Conservation (phyloP, 2,113 vertebrate genomes). For the Chaetops frenatus region DNA sequence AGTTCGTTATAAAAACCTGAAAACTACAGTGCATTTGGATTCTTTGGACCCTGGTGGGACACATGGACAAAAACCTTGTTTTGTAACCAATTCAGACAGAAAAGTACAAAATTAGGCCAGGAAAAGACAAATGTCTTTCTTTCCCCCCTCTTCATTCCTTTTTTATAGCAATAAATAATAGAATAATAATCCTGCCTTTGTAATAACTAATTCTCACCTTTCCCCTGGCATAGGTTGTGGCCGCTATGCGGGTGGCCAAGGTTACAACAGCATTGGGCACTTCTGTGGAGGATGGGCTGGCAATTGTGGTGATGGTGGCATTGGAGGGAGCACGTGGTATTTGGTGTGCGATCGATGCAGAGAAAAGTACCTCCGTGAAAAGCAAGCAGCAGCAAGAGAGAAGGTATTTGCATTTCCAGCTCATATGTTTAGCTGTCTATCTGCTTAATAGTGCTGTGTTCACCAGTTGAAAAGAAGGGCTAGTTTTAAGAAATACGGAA, state of each 20-base stretch:
- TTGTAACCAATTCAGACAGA: background rate
- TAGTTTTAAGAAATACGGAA: background rate
- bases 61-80: background rate
- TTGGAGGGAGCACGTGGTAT: constrained; percentile 99
- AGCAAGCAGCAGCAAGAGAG: constrained; percentile 93
- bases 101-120: background rate
- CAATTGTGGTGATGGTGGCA: constrained; percentile 96
- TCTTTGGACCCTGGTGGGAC: background rate
- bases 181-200: background rate
- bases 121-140: background rate
- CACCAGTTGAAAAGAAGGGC: background rate
- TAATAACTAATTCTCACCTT: background rate
- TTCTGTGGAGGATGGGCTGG: constrained; percentile 99
- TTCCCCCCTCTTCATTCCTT: background rate
- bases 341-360: constrained; percentile 95
- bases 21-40: background rate
- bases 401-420: constrained; percentile 76
- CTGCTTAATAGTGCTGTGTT: background rate
- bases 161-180: background rate
- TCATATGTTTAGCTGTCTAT: background rate
- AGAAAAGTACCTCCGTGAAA: constrained; percentile 96
- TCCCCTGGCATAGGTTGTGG: constrained; percentile 81
- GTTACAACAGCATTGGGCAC: constrained; percentile 98
- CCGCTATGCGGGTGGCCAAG: constrained; percentile 94
- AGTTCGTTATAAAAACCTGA: background rate